Percentiles rank a stretch among this genome's conserved stretches.
phyloP scores from a whole-genome alignment of 2,888 invertebrate genomes.

The Athalia circularis region DNA sequence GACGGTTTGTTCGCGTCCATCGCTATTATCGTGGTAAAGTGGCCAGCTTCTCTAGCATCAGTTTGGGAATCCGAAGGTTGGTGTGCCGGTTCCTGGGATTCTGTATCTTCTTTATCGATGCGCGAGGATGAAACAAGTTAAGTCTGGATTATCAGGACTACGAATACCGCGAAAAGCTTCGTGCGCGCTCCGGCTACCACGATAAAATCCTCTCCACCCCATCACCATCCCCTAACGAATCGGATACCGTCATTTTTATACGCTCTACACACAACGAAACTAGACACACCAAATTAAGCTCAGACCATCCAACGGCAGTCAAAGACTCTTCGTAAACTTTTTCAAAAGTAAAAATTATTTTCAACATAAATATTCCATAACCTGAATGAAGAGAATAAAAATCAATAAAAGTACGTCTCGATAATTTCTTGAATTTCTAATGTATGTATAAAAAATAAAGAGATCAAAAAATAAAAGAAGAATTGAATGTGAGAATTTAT shows the following conservation, averaged over 20 bases:
- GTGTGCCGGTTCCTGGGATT: constrained; percentile 28
- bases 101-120: constrained; percentile 45
- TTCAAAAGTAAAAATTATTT: too few species aligned
- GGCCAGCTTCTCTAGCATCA: constrained; percentile 18
- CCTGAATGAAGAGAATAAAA: too few species aligned
- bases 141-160: constrained; percentile 44
- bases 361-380: too few species aligned
- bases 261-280: not conserved
- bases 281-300: too few species aligned
- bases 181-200: constrained; percentile 19
- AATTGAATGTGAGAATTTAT: too few species aligned
- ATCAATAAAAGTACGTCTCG: too few species aligned
- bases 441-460: too few species aligned
- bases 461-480: too few species aligned
- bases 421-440: too few species aligned
- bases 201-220: constrained; percentile 40
- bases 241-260: constrained; percentile 18
- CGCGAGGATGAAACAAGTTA: constrained; percentile 44
- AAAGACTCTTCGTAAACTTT: too few species aligned
- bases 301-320: too few species aligned
- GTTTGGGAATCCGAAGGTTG: constrained; percentile 28
- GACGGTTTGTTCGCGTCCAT: not conserved
- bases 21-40: constrained; percentile 22
- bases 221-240: constrained; percentile 27
- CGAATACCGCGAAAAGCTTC: constrained; percentile 22